These are phyloP conservation scores for Halcyon leucocephala DNA, from an alignment of 2,797 vertebrate genomes.

Conservation along the genomic window DNA sequence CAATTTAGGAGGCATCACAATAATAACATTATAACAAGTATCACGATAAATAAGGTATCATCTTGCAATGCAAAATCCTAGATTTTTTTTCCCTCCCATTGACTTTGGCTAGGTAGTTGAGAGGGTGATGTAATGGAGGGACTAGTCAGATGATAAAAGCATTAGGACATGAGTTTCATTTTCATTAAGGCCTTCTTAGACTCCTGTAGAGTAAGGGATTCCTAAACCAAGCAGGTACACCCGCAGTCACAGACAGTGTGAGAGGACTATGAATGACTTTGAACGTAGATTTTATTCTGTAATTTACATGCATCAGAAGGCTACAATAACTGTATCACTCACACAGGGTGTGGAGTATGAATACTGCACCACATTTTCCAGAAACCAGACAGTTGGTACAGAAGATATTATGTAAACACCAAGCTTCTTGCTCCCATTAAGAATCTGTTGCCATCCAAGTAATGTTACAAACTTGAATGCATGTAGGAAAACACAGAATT, in stretches of 20 bases:
- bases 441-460: background rate
- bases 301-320: slow-evolving; percentile 34
- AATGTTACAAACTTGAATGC: background rate
- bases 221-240: background rate
- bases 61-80: background rate
- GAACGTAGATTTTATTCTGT: slow-evolving; percentile 13
- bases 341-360: background rate
- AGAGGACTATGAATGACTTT: background rate
- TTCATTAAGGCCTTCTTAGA: background rate
- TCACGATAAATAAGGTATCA: background rate
- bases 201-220: background rate
- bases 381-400: slow-evolving; percentile 1
- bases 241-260: background rate
- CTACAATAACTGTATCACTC: background rate
- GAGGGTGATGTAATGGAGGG: background rate
- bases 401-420: background rate
- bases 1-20: background rate
- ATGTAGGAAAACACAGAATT: background rate
- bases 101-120: background rate
- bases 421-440: background rate
- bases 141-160: background rate
- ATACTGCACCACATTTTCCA: slow-evolving; percentile 39
- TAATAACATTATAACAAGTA: background rate
- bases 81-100: background rate
- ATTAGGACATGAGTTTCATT: background rate